Base-by-base conservation (phyloP, 2,888 invertebrate species). In the Ophioninae sp. region DNA sequence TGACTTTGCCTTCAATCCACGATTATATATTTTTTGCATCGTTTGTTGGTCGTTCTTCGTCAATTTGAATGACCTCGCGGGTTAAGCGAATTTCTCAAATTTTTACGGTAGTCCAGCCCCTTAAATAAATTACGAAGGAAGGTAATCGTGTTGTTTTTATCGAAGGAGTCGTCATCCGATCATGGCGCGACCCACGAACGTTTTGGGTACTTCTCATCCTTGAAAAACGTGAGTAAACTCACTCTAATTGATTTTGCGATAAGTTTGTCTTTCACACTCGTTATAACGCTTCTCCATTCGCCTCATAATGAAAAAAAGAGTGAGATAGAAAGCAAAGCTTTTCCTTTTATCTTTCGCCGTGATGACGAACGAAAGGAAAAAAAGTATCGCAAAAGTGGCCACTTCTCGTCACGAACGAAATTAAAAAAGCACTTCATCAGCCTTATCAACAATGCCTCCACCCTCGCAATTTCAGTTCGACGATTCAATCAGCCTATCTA, bases 161-260 rank as follows among this genome's bases (percentile, higher is more conserved):
- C 51, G 13, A 87, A 93, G 93, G 93, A 93, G 68, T 90, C 92
- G 30, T 87, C 92, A 64, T 88, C 91, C 77, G 93, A 93, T 80
- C 92, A 92, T 90, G 89, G 89, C 73, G 89, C 91, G 82, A 92
- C 88, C 87, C 92, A 91, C 85, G 92, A 93, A 74, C 91, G 93
- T 84, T 93, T 93, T 81, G 93, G 92, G 59, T 93, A 93, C 86
- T 93, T 93, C 85, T 91, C 93, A 13, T 92, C 92, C 64, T 85
- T 92, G 30, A 92, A 93, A 86, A 92, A 91, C 87, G 92, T 92
- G 86, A 92, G 92, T 91, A 84, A 79, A 85, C 71, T 30, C 22
- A 20, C 59, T 22, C 51, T 75, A 51, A 64, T 82, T 71, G 63
- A 77, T 76, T 83, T 79, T 44, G 64, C 61, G 23, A 76, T 30